Evolutionary conservation across 2,797 vertebrate species (phyloP).

Genomic region (Hydrocynus forskahlii): DNA sequence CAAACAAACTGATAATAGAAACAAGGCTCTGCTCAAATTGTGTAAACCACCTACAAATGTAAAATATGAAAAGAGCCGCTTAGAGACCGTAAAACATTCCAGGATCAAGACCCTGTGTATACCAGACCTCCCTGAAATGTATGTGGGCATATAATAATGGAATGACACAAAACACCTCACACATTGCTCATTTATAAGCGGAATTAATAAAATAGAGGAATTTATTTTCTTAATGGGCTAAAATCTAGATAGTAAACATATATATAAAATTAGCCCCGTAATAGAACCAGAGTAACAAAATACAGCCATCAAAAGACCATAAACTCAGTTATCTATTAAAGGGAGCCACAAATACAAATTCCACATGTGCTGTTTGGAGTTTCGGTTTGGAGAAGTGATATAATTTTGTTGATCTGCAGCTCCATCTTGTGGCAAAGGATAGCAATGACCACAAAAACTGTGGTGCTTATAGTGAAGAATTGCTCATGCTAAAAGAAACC

Average conservation of each 20-base stretch:
- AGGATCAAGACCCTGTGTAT: neutral
- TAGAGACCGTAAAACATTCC: neutral
- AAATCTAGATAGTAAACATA: neutral
- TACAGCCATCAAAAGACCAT: neutral
- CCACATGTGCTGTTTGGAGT: too few relatives aligned
- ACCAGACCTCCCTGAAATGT: conserved; percentile 38
- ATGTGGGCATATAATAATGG: neutral
- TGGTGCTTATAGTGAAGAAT: neutral
- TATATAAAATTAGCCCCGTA: neutral
- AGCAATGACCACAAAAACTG: neutral
- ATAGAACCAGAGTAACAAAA: neutral
- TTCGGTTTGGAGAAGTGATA: neutral
- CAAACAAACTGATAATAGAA: conserved; percentile 16
- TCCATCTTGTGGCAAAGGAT: conserved; percentile 33
- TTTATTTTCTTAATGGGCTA: neutral
- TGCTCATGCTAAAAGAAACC: neutral
- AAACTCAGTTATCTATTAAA: neutral
- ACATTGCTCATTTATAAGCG: neutral
- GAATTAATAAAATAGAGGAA: neutral
- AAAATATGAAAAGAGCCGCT: conserved; percentile 13
- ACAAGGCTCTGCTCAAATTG: neutral
- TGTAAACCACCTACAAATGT: conserved; percentile 3
- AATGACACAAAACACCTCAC: neutral
- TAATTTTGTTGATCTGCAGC: conserved; percentile 2
- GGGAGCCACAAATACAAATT: neutral